phyloP scores from a whole-genome alignment of 2,797 vertebrate genomes.

The Gambusia yucatana region DNA sequence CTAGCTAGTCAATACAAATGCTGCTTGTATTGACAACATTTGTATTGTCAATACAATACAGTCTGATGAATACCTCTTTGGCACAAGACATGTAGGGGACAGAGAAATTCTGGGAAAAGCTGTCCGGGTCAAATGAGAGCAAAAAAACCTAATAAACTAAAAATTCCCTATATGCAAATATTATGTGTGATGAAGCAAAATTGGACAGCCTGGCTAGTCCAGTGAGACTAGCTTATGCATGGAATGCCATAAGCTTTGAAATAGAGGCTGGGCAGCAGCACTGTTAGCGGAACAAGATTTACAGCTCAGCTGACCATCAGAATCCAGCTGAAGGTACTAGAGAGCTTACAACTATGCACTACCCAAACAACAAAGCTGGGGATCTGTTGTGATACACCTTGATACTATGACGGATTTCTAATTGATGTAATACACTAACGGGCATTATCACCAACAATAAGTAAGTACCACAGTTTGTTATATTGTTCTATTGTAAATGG shows the following conservation, averaged over 20 bases:
- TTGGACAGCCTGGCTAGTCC: neutral
- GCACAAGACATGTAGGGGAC: neutral
- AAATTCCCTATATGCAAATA: neutral
- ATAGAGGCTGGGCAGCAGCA: neutral
- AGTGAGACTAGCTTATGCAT: neutral
- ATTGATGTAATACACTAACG: neutral
- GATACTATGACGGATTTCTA: neutral
- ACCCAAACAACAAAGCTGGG: neutral
- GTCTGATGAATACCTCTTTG: neutral
- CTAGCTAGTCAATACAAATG: neutral
- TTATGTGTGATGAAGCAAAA: neutral
- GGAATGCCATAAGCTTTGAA: neutral
- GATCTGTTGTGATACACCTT: neutral
- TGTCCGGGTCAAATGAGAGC: neutral
- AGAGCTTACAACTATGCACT: neutral
- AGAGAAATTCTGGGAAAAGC: neutral
- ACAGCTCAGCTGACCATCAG: neutral
- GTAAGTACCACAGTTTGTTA: neutral
- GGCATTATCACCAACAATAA: neutral
- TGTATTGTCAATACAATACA: too few species aligned
- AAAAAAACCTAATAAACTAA: neutral
- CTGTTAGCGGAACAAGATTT: neutral
- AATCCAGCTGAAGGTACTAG: neutral
- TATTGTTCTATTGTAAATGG: too few species aligned
- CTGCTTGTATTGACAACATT: too few species aligned